These are phyloP conservation scores for Petrocephalus schoutedeni DNA, from an alignment of 2,797 vertebrate species.

Conservation along the genomic window DNA sequence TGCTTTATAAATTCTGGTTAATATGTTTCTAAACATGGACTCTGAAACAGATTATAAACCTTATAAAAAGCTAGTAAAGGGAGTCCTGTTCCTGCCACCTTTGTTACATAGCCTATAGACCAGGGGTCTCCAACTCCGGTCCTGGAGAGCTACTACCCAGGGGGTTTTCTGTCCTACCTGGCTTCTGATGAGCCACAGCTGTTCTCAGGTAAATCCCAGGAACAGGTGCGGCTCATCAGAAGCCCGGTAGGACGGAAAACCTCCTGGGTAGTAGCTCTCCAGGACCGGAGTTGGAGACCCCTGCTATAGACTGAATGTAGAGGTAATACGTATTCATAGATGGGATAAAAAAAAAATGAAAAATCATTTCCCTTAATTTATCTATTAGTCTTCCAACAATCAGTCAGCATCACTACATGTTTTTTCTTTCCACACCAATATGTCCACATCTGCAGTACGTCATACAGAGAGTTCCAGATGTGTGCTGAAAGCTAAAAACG, in stretches of 20 bases:
- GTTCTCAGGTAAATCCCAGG: too few species aligned
- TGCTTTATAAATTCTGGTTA: neutral
- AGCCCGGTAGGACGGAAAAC: too few species aligned
- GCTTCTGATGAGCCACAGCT: too few species aligned
- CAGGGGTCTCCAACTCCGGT: too few species aligned
- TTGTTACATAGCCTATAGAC: neutral
- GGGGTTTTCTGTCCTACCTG: too few species aligned
- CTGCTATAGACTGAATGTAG: too few species aligned
- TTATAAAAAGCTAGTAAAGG: neutral
- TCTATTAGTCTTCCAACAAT: neutral
- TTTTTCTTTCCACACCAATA: neutral
- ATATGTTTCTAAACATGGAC: neutral
- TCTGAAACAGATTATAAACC: too few species aligned
- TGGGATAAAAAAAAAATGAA: neutral
- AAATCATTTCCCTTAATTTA: neutral
- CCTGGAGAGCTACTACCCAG: too few species aligned
- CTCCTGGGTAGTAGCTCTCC: too few species aligned
- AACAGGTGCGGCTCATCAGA: too few species aligned
- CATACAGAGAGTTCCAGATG: neutral
- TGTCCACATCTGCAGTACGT: neutral
- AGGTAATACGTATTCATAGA: too few species aligned
- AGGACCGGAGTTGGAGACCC: too few species aligned
- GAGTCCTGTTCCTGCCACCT: neutral
- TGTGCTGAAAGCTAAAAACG: neutral
- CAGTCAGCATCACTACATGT: neutral